Evolutionary conservation across 2,888 invertebrate genomes (phyloP), one percentile per base, ranked within the genome.

Genomic region (Drosophila greeni): DNA sequence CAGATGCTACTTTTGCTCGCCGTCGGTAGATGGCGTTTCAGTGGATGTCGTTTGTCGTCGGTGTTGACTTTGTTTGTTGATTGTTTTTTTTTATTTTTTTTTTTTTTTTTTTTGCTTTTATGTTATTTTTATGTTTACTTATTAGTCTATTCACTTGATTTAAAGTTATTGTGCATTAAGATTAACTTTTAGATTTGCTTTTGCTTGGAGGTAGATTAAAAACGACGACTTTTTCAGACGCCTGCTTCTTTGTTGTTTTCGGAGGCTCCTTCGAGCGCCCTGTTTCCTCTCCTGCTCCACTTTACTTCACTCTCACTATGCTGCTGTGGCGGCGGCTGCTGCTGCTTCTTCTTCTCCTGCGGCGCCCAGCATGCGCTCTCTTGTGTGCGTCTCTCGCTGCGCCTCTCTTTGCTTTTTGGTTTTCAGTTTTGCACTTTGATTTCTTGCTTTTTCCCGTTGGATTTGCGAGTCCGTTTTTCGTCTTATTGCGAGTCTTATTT

Each of bases 141-240:
- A 18, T 18, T 47, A 31, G 14, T 12, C 18, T 45, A 31, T 5
- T 12, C 43, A 53, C 18, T 23, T 43, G n/a, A 16, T 33, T 43
- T 45, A 12, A 31, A 37, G 18, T 60, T 60, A 60, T 60, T 60
- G 45, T 59, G 45, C 37, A 33, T 65, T 43, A 69, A 70, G 33
- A 49, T 59, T 40, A 59, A 58, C 47, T 55, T 73, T 66, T 37
- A 59, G 58, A 48, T 56, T 73, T 65, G 43, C 52, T 67, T 57
- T 49, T 75, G 68, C 40, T 66, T 69, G 56, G 75, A 76, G 76
- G 82, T 81, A 81, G 76, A 66, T 76, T 62, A 56, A 57, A 58
- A 70, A 49, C 16, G 42, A 45, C 51, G 29, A 51, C 48, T 33
- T 39, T 54, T 56, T 18, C 42, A 47, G 59, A 26, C 34, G 61